phyloP scores from a whole-genome alignment of 2,888 invertebrate genomes.

The Chymomyza amoena region DNA sequence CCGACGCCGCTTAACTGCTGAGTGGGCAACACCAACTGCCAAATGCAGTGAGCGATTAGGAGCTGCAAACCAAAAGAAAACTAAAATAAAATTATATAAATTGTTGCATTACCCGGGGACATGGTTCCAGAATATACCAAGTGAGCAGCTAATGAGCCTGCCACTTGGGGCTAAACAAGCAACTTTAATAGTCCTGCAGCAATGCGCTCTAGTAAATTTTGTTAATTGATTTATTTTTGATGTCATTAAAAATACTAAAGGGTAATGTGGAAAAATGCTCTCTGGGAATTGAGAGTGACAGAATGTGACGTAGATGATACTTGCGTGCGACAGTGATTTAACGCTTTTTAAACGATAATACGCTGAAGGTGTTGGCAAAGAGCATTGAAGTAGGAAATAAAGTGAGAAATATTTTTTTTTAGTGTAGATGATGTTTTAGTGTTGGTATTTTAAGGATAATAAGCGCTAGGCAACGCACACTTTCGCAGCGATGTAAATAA shows the following conservation, averaged over 20 bases:
- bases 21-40: conserved; percentile 35
- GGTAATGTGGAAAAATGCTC: background rate
- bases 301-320: no score
- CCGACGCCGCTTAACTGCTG: conserved; percentile 11
- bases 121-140: background rate
- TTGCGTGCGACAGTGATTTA: no score
- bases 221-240: background rate
- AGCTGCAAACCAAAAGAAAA: background rate
- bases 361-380: no score
- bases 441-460: no score
- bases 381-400: no score
- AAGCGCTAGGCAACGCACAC: no score
- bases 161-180: conserved; percentile 25
- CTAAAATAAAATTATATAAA: conserved; percentile 4
- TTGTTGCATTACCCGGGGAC: conserved; percentile 18
- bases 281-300: no score
- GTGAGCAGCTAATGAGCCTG: conserved; percentile 31
- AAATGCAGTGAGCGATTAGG: conserved; percentile 37
- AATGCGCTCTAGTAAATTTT: conserved; percentile 7
- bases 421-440: no score
- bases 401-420: no score
- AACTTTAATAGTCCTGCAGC: conserved; percentile 1
- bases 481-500: no score
- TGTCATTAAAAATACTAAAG: background rate
- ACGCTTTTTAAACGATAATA: no score